Base-by-base conservation (phyloP, 2,888 invertebrate genomes). In the Resseliella maxima region DNA sequence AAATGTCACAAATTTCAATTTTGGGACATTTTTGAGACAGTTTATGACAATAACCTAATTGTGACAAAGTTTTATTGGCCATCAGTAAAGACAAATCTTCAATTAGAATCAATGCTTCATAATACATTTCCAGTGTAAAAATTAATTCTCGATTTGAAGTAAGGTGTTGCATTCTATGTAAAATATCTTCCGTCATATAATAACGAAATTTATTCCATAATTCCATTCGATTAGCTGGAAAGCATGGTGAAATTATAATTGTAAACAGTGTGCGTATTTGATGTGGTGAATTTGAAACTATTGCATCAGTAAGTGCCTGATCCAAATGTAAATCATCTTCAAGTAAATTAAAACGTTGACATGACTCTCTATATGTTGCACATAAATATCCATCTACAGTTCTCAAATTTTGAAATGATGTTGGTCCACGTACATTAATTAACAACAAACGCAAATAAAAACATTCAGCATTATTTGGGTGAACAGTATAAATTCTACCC, bases 371-470 rank as follows among this genome's bases (percentile, higher is more conserved):
- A 88, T 89, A 91, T 86, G 90, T 89, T 45, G 59, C 88, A 87
- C 88, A 90, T 85, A 89, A 27, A 88, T 83, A 46, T 88, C 89
- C 90, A 89, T 91, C 87, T 85, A 91, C 89, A 87, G 90, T 90
- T 89, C 89, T 87, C 85, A 90, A 87, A 72, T 87, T 27, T 88
- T 88, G 15, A 86, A 89, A 89, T 87, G 90, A 90, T 86, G 89
- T 90, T 87, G 90, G 90, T 3, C 90, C 89, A 87, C 88, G 88
- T n/a, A 90, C 89, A 89, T 89, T 89, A 35, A 89, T 87, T 86
- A 90, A 87, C 21, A 89, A 87, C 87, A 90, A 85, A 27, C 90
- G 89, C 81, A 90, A 89, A 88, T 89, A 90, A 88, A 88, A 90
- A 88, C 89, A 90, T 87, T 90, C 89, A 86, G 87, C 88, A 81